Evolutionary conservation across 2,888 invertebrate genomes (phyloP), one percentile per base, ranked within the genome.

Genomic region (Chrysina gloriosa): DNA sequence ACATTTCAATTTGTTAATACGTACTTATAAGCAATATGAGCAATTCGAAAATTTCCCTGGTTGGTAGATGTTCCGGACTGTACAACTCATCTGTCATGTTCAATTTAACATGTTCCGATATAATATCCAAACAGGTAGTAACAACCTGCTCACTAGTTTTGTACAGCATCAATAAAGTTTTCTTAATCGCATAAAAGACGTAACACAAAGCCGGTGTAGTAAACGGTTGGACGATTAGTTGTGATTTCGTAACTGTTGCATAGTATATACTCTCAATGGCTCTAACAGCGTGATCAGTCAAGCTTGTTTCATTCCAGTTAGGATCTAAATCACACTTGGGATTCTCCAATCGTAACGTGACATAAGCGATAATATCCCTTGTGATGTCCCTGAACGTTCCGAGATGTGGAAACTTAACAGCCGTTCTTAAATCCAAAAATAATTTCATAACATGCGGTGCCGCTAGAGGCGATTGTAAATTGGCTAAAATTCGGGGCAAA

Each of bases 181-280:
- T 84, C 75, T 89, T 89, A 2, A 97, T 81, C 74, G 96, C 86
- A 9, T 93, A 92, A 82, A 95, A 96, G 7, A 89, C 86, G 78
- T 93, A 97, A 75, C 92, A 91, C 84, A 96, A 95, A 0, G 92
- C 91, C 1, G 95, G 90, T 0, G 92, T 91, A 0, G 87, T 86
- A 74, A 92, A 86, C 2, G 66, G 65, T 11, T 69, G 70, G 4
- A 69, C 73, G 29, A 72, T 69, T 1, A 74, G 68, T 47, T 73
- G 74, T 48, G 74, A 75, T 16, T 77, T 77, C 47, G 74, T 77
- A 9, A 85, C 84, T 0, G 89, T 89, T 67, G 80, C 83, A 25
- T 81, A 82, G 81, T 88, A 87, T 61, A 90, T 82, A 70, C 85
- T 82, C 73, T 83, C 83, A 39, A 96, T 84, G 16, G 90, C 87